Evolutionary conservation across 2,888 invertebrate genomes (phyloP).

Genomic region (Hemaris fuciformis): DNA sequence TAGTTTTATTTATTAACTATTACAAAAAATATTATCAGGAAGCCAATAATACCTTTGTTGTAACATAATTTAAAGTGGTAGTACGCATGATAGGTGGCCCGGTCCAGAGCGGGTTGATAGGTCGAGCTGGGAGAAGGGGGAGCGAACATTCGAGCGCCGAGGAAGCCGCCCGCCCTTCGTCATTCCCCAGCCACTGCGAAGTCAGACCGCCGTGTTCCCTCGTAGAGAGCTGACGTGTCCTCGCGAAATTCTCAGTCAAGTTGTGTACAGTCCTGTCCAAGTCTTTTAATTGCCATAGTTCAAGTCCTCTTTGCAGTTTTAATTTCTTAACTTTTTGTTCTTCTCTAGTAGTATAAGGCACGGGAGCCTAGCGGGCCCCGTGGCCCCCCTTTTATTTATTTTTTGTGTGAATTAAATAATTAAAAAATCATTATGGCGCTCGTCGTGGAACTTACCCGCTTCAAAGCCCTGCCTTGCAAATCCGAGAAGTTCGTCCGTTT

Average conservation of each 20-base stretch:
- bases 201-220: constrained; percentile 24
- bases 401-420: neutral
- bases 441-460: constrained; percentile 84
- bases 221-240: constrained; percentile 9
- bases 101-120: constrained; percentile 19
- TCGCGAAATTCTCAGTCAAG: constrained; percentile 35
- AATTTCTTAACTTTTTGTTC: neutral
- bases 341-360: neutral
- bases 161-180: constrained; percentile 41
- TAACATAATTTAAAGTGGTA: neutral
- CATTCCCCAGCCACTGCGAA: constrained; percentile 37
- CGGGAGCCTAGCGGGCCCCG: neutral
- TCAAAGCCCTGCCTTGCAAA: constrained; percentile 85
- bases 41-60: too few relatives aligned
- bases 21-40: neutral
- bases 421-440: constrained; percentile 83
- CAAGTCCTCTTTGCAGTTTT: neutral
- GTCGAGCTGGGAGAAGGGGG: constrained; percentile 16
- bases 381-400: neutral
- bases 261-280: neutral
- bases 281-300: neutral
- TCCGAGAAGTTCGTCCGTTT: constrained; percentile 85
- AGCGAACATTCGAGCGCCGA: neutral
- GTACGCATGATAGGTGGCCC: neutral
- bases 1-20: too few relatives aligned